Percentiles rank a stretch among this genome's conserved stretches.
These are phyloP conservation scores for Ectemnius lituratus DNA, from an alignment of 2,888 invertebrate genomes.

Conservation along the genomic window DNA sequence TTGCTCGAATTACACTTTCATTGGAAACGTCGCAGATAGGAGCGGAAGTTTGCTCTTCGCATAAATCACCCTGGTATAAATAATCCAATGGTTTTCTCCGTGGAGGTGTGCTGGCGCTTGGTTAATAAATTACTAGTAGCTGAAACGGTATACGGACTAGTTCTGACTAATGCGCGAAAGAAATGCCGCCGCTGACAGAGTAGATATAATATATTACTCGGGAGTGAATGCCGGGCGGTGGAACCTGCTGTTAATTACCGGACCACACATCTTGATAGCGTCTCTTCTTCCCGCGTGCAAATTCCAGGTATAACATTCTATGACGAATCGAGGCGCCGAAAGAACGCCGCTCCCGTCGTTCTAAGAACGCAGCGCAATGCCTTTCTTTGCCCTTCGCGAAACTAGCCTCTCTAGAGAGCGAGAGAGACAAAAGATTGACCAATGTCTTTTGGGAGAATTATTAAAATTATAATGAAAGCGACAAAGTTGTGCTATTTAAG, in stretches of 20 bases:
- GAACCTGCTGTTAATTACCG: conserved; percentile 52
- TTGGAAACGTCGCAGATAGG: no score
- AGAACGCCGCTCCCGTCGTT: conserved; percentile 55
- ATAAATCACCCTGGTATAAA: no score
- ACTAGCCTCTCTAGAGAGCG: no score
- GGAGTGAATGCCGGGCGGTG: conserved; percentile 41
- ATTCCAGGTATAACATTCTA: conserved; percentile 77
- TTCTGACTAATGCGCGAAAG: conserved; percentile 16
- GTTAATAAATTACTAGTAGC: no score
- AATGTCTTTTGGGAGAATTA: no score
- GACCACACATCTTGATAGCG: conserved; percentile 74
- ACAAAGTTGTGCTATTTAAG: no score
- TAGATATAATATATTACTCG: conserved; percentile 42
- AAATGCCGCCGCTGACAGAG: conserved; percentile 29
- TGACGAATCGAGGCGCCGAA: conserved; percentile 71
- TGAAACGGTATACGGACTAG: background rate
- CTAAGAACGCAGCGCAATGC: conserved; percentile 47
- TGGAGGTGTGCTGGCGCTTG: no score
- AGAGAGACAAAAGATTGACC: no score
- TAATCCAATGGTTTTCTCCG: no score
- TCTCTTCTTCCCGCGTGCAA: conserved; percentile 56
- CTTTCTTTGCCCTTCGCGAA: conserved; percentile 23
- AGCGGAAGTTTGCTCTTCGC: no score
- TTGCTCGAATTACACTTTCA: no score
- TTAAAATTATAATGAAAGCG: no score